phyloP scores from a whole-genome alignment of 2,113 vertebrate genomes.

The Irena cyanogastra region DNA sequence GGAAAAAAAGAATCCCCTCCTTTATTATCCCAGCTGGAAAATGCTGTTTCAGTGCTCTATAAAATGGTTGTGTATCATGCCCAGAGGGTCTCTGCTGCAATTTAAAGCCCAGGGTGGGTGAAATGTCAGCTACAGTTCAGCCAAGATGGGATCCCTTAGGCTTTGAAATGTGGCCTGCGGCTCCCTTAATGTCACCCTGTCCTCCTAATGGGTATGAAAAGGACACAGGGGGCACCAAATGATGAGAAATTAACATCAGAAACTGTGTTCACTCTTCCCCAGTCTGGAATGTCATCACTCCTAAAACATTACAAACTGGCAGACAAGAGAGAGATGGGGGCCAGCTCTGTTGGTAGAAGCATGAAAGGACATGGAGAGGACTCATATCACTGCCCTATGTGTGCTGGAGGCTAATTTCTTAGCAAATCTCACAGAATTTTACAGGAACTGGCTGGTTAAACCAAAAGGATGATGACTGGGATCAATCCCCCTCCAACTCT shows the following conservation, averaged over 20 bases:
- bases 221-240: neutral
- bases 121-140: conserved; percentile 55
- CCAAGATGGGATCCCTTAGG: conserved; percentile 11
- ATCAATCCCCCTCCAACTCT: neutral
- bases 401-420: neutral
- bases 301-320: neutral
- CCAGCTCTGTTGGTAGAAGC: neutral
- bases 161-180: neutral
- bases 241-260: conserved; percentile 26
- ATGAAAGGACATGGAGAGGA: neutral
- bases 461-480: neutral
- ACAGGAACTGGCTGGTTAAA: neutral
- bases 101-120: conserved; percentile 37
- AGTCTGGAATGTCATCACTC: neutral
- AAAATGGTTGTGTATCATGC: neutral
- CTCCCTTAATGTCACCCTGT: conserved; percentile 28
- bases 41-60: conserved; percentile 26
- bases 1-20: neutral
- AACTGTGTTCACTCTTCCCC: neutral
- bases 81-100: conserved; percentile 9
- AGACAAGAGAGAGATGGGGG: neutral
- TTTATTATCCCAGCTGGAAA: conserved; percentile 41
- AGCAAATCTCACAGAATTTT: neutral
- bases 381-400: neutral
- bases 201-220: conserved; percentile 23